These are phyloP conservation scores for Alligator mississippiensis DNA, from an alignment of 2,113 vertebrate genomes.

Conservation along the genomic window DNA sequence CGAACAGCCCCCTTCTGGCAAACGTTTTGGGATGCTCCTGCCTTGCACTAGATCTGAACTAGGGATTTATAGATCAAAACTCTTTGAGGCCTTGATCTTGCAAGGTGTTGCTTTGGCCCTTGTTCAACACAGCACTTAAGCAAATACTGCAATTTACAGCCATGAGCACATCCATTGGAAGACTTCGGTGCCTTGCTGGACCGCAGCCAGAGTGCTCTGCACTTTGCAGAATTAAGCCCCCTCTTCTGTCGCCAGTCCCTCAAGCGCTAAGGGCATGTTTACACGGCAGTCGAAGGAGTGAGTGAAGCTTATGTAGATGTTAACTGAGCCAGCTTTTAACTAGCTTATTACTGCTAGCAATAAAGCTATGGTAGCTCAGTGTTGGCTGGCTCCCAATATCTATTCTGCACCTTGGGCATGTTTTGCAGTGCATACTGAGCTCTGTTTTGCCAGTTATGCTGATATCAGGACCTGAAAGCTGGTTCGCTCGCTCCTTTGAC, in stretches of 20 bases:
- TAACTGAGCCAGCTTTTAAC: not conserved
- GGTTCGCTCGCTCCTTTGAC: too few species aligned
- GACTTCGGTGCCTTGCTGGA: not conserved
- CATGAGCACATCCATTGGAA: not conserved
- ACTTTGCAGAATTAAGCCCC: not conserved
- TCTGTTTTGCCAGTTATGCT: too few species aligned
- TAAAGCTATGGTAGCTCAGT: accelerated
- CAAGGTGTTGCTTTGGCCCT: not conserved
- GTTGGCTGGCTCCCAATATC: too few species aligned
- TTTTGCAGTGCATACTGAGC: too few species aligned
- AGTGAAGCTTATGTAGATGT: not conserved
- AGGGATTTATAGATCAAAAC: not conserved
- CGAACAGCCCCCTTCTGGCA: not conserved
- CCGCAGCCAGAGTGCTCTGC: not conserved
- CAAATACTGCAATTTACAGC: not conserved
- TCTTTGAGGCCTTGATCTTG: not conserved
- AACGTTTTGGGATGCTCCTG: not conserved
- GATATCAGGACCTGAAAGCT: too few species aligned
- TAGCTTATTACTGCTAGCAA: not conserved
- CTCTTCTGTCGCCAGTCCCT: not conserved
- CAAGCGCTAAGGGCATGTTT: not conserved
- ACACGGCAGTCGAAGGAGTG: not conserved
- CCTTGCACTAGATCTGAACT: not conserved
- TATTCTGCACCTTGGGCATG: too few species aligned
- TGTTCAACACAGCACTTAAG: conserved; percentile 1